Percentiles rank a stretch among this genome's conserved stretches.
Conservation (phyloP, 1,140 invertebrate genomes). For the Ips typographus region DNA sequence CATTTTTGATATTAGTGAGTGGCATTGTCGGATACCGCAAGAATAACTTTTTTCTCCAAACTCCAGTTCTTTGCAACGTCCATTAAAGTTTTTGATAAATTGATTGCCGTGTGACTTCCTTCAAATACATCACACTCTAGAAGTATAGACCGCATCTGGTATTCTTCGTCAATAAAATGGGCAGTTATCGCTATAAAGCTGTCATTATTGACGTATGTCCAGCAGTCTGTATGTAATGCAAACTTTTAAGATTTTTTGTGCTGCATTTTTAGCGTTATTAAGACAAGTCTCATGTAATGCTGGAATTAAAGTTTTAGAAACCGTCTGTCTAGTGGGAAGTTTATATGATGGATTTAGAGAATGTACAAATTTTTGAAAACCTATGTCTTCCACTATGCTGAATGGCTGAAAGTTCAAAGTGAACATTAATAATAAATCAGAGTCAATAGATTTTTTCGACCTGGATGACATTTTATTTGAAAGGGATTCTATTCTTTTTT, state of each 20-base stretch:
- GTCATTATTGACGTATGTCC: slow-evolving; percentile 32
- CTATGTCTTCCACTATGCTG: slow-evolving; percentile 39
- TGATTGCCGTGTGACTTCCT: slow-evolving; percentile 19
- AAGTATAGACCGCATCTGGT: slow-evolving; percentile 26
- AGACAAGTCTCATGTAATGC: slow-evolving; percentile 12
- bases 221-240: slow-evolving; percentile 29
- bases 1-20: slow-evolving; percentile 30
- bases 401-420: slow-evolving; percentile 42
- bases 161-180: slow-evolving; percentile 34
- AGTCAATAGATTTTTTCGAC: neutral
- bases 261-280: slow-evolving; percentile 5
- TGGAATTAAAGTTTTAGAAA: slow-evolving; percentile 25
- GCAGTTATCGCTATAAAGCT: slow-evolving; percentile 31
- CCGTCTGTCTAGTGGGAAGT: slow-evolving; percentile 35
- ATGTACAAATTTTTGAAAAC: slow-evolving; percentile 33
- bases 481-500: neutral
- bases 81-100: slow-evolving; percentile 31
- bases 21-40: slow-evolving; percentile 37
- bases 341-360: slow-evolving; percentile 40
- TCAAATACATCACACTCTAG: slow-evolving; percentile 26
- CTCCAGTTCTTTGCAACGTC: slow-evolving; percentile 36
- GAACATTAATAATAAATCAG: slow-evolving; percentile 36
- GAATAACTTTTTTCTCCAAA: slow-evolving; percentile 29
- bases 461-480: neutral
- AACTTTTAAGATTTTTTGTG: slow-evolving; percentile 8